Evolutionary conservation across 2,888 invertebrate species (phyloP).

Genomic region (Andrena trimmerana): DNA sequence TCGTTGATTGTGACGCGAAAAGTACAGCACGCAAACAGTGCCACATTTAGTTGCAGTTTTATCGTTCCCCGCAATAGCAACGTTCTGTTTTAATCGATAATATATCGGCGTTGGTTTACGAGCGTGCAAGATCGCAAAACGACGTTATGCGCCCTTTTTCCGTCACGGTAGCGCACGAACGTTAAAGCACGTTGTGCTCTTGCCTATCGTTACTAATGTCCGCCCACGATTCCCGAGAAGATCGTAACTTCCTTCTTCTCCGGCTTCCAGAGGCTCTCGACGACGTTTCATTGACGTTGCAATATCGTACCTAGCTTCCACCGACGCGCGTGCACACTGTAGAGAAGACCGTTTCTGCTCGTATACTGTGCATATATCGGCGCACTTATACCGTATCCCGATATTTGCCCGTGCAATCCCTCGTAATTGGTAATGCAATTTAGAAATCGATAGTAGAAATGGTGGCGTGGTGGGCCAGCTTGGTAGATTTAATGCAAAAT

Average conservation of each 20-base stretch:
- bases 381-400: conserved; percentile 17
- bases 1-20: neutral
- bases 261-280: conserved; percentile 48
- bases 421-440: conserved; percentile 34
- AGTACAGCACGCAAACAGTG: neutral
- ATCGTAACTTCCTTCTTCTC: conserved; percentile 61
- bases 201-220: conserved; percentile 66
- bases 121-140: conserved; percentile 14
- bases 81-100: conserved; percentile 30
- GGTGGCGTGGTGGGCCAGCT: conserved; percentile 7
- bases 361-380: neutral
- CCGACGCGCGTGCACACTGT: neutral
- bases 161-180: conserved; percentile 47
- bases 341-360: conserved; percentile 10
- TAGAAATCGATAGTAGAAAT: conserved; percentile 28
- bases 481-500: neutral
- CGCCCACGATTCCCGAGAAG: conserved; percentile 56
- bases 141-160: conserved; percentile 27
- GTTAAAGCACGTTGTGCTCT: conserved; percentile 21
- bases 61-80: neutral
- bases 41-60: neutral
- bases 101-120: conserved; percentile 38
- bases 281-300: conserved; percentile 58
- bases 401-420: conserved; percentile 29
- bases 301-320: conserved; percentile 36